Percentiles rank a stretch among this genome's conserved stretches.
Conservation (phyloP, 2,797 vertebrate genomes). For the Lepidocolaptes lacrymiger region DNA sequence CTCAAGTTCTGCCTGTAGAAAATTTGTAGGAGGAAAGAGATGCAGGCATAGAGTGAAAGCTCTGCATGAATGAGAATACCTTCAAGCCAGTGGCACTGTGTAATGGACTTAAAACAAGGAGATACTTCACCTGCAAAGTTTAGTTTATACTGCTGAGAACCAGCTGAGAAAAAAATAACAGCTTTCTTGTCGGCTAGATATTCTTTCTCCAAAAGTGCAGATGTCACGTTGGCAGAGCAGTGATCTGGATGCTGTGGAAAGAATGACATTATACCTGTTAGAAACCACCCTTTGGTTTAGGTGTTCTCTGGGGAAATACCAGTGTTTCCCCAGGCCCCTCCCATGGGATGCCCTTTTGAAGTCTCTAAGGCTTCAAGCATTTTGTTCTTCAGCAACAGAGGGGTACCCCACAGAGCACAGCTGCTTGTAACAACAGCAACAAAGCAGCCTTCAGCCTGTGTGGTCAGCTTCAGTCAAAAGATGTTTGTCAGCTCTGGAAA, state of each 20-base stretch:
- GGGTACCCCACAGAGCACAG: background rate
- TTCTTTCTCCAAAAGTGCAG: conserved; percentile 34
- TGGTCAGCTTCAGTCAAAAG: background rate
- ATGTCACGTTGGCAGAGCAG: background rate
- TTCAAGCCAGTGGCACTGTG: background rate
- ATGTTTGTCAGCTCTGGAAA: background rate
- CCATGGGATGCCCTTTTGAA: background rate
- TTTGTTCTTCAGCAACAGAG: background rate
- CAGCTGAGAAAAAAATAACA: conserved; percentile 28
- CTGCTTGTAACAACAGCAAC: background rate
- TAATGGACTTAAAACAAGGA: background rate
- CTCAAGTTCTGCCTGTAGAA: background rate
- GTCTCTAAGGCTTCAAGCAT: background rate
- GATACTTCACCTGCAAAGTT: conserved; percentile 49
- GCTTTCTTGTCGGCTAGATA: conserved; percentile 3
- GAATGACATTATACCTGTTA: background rate
- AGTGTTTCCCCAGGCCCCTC: background rate
- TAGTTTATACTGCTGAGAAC: conserved; percentile 46
- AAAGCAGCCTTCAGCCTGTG: background rate
- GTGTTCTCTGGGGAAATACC: background rate
- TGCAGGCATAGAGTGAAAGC: background rate
- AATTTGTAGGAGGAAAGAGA: background rate
- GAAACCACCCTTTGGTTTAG: background rate
- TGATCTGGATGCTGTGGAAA: conserved; percentile 15
- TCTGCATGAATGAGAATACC: background rate